Base-by-base conservation (phyloP, 2,113 vertebrate genomes). In the Hepsetus odoe region DNA sequence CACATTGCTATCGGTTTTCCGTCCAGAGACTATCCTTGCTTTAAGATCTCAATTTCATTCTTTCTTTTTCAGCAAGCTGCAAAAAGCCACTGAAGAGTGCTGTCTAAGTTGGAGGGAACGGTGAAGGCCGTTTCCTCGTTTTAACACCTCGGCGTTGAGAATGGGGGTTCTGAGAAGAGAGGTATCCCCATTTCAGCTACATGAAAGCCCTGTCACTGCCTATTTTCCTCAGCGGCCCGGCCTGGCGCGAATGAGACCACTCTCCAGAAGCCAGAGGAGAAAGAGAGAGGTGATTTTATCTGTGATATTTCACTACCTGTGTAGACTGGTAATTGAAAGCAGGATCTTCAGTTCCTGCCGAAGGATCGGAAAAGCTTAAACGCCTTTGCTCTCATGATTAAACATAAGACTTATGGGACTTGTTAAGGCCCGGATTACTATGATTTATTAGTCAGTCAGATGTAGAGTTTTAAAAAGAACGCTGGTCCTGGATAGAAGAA, bases 151-250 rank as follows among this genome's bases (percentile, higher is more conserved):
- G 79, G 79, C 62, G 22, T 78, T 70, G 70, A 62, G 78, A 78
- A 87, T 64, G 72, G 76, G 46, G 82, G 26, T 35, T 76, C 71
- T 32, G 28, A 59, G 68, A 79, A 75, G 80, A 51, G 64, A 78
- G 77, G 80, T 86, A 80, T 86, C 83, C 85, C 82, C 46, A 69
- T 89, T 87, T 85, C 87, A 87, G 80, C 76, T 28, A 87, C 88
- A 90, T 88, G 80, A 91, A 90, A 91, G 88, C 71, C 83, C 83
- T 87, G 88, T 88, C 89, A 90, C 51, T 82, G 83, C 84, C 79
- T 77, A 88, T 91, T 90, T 87, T 89, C 79, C 83, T 73, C 83
- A 32, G 84, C 82, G 61, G 10, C 76, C 73, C 70, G 55, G 30
- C 35, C 33, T 24, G 55, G 74, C 5, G 44, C 51, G 85, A 90